phyloP scores from a whole-genome alignment of 2,888 invertebrate species.

The Xylophagus ater region DNA sequence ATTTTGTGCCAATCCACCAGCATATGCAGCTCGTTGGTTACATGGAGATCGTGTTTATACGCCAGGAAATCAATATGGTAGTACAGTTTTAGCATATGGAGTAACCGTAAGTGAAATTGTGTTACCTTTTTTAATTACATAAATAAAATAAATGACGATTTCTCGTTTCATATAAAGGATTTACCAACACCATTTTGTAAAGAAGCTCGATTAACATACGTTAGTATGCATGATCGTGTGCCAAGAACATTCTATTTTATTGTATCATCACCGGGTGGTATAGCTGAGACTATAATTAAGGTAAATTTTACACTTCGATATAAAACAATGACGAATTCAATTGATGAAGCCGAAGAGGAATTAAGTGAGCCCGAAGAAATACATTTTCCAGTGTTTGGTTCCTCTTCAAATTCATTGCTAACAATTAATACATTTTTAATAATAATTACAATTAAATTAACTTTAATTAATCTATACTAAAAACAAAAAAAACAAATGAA shows the following conservation, averaged over 20 bases:
- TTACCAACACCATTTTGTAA: conserved; percentile 39
- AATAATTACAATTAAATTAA: no score
- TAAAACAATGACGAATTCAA: conserved; percentile 34
- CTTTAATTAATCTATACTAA: no score
- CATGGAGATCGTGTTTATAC: conserved; percentile 40
- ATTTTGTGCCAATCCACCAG: conserved; percentile 65
- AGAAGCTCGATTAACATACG: conserved; percentile 39
- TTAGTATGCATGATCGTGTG: conserved; percentile 40
- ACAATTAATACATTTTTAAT: no score
- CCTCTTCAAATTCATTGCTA: conserved; percentile 12
- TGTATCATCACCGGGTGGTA: conserved; percentile 37
- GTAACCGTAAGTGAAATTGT: conserved; percentile 31
- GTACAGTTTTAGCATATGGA: conserved; percentile 37
- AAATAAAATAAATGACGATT: not conserved
- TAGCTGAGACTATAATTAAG: conserved; percentile 37
- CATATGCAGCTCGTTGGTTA: conserved; percentile 39
- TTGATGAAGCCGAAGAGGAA: conserved; percentile 37
- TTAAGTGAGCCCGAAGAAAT: conserved; percentile 40
- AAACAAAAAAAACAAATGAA: not conserved
- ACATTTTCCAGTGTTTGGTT: conserved; percentile 38
- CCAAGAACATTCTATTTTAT: conserved; percentile 39
- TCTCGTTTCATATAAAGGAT: conserved; percentile 28
- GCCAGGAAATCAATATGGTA: conserved; percentile 40
- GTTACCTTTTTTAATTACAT: not conserved
- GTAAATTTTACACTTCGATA: conserved; percentile 39